Conservation (phyloP, 2,797 vertebrate species). For the Peromyscus eremicus region DNA sequence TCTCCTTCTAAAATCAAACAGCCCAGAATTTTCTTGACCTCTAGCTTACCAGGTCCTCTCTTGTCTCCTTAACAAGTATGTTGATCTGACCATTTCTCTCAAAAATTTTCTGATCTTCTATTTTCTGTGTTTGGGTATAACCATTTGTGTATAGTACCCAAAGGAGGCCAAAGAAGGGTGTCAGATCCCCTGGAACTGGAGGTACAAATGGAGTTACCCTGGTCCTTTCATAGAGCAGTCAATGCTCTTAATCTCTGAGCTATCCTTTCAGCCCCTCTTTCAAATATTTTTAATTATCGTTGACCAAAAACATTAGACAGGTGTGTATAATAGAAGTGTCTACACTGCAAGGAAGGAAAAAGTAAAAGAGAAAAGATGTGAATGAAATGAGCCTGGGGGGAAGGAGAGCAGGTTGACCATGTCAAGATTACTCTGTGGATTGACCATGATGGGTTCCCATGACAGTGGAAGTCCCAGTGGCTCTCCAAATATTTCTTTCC, state of each 20-base stretch:
- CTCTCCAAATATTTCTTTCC: not conserved
- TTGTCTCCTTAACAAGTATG: not conserved
- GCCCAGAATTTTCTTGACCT: not conserved
- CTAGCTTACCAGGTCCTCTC: not conserved
- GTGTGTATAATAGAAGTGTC: not conserved
- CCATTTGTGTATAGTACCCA: not conserved
- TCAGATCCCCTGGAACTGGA: not conserved
- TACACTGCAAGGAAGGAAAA: not conserved
- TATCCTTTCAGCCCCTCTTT: not conserved
- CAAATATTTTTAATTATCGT: not conserved
- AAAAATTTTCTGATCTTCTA: constrained; percentile 5
- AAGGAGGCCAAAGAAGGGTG: not conserved
- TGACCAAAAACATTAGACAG: not conserved
- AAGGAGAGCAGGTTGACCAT: not conserved
- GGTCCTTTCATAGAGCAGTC: not conserved
- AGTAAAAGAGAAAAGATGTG: not conserved
- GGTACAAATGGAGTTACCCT: not conserved
- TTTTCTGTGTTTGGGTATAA: not conserved
- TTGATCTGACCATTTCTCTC: constrained; percentile 30
- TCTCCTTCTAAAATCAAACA: not conserved
- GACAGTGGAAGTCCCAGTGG: not conserved
- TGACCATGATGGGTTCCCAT: not conserved
- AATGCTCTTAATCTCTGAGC: not conserved
- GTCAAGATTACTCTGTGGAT: not conserved
- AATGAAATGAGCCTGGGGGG: not conserved